Percentiles rank a stretch among this genome's conserved stretches.
Conservation (phyloP, 2,113 vertebrate genomes). For the Castor canadensis region DNA sequence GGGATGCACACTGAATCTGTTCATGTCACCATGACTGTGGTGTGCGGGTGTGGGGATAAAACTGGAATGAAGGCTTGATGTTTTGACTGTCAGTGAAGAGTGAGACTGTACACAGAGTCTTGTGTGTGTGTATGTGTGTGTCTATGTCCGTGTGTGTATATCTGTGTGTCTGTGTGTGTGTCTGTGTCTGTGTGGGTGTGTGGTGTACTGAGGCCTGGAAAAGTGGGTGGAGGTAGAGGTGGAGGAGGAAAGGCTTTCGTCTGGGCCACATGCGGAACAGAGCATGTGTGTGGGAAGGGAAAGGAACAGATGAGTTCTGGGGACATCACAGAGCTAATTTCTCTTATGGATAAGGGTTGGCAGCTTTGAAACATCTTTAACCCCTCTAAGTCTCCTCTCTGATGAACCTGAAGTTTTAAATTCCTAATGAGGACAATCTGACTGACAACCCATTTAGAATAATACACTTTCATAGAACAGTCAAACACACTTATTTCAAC, state of each 20-base stretch:
- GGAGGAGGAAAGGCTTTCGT: background rate
- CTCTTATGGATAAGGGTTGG: conserved; percentile 63
- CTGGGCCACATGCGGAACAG: background rate
- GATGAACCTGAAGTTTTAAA: conserved; percentile 64
- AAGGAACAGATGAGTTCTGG: conserved; percentile 9
- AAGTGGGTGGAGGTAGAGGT: background rate
- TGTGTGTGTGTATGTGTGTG: background rate
- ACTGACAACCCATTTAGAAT: conserved; percentile 64
- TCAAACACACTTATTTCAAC: conserved; percentile 64
- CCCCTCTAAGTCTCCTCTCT: conserved; percentile 62
- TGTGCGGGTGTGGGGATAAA: background rate
- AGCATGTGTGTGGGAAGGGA: background rate
- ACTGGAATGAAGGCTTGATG: background rate
- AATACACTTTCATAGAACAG: conserved; percentile 67
- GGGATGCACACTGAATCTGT: background rate
- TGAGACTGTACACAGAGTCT: too few relatives aligned
- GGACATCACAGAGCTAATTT: conserved; percentile 38
- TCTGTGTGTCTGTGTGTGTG: background rate
- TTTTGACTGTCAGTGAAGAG: background rate
- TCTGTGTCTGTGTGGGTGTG: too few relatives aligned
- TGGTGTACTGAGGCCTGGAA: background rate
- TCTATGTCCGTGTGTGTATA: background rate
- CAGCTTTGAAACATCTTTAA: conserved; percentile 66
- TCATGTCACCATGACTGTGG: too few relatives aligned
- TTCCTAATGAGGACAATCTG: conserved; percentile 60